These are phyloP conservation scores for Sebastes minor DNA, from an alignment of 2,797 vertebrate species.

Conservation along the genomic window DNA sequence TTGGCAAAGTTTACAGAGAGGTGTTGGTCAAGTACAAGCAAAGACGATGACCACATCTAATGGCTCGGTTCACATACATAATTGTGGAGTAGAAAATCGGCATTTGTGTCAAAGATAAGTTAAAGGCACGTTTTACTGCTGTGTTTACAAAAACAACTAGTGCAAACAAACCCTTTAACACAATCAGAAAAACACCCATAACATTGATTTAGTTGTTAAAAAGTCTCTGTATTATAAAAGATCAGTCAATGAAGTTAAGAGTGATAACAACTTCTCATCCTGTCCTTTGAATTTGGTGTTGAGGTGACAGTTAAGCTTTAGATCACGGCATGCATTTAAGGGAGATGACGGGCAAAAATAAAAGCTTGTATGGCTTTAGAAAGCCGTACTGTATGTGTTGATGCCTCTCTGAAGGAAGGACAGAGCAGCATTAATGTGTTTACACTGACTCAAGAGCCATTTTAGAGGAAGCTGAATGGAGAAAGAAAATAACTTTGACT, in stretches of 20 bases:
- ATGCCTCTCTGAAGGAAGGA: conserved; percentile 1
- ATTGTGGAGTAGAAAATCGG: neutral
- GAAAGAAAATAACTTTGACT: neutral
- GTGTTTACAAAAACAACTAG: neutral
- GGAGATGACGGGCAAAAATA: neutral
- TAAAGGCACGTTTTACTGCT: neutral
- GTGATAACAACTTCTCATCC: neutral
- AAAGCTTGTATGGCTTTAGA: neutral
- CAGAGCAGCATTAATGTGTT: conserved; percentile 1
- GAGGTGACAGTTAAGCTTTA: neutral
- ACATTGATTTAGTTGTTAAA: neutral
- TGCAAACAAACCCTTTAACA: neutral
- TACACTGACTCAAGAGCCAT: neutral
- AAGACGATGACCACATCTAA: neutral
- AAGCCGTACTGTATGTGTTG: neutral
- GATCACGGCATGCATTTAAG: neutral
- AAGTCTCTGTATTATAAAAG: neutral
- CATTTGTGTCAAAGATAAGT: neutral
- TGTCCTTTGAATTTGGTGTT: neutral
- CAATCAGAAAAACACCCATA: neutral
- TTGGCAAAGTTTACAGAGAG: neutral
- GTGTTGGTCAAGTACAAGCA: neutral
- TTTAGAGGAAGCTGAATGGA: neutral
- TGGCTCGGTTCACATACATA: neutral
- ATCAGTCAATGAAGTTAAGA: neutral